Evolutionary conservation across 1,140 invertebrate species (phyloP), one percentile per base, ranked within the genome.

Genomic region (Acromyrmex charruanus): DNA sequence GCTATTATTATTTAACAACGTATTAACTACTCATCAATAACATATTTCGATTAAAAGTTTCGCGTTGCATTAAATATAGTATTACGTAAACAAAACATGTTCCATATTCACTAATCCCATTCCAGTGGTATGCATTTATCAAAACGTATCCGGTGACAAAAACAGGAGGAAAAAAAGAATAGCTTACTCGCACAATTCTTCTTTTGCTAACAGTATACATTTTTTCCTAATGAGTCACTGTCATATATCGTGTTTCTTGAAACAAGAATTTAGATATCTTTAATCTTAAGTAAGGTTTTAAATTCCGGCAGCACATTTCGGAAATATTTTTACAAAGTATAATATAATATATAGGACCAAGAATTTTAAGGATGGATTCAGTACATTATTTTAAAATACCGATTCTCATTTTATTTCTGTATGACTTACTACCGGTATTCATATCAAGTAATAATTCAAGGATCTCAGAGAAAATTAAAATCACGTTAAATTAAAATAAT

Each of bases 1-100:
- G 28, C 31, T 77, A 39, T 77, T 77, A 77, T 77, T 77, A 77
- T 59, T 59, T 75, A 75, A 2, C 72, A 35, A n/a, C 53, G 53
- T 35, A 61, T 10, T 25, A 7, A 61, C 21, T 61, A 18, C 3
- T 77, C 16, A 28, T 72, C 44, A 18, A 18, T 77, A 18, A 7
- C 10, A 25, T 61, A 18, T 61, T 25, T 14, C 21, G 3, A 77
- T 61, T 77, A 6, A 44, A 61, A 35, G 2, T 61, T 77, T 39
- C 4, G 9, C 31, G 18, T 59, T 21, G 16, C n/a, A 6, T 16
- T 25, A 61, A 44, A 12, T 44, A 21, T 21, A 21, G 21, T 21
- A 59, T 75, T 59, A 25, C n/a, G 14, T 59, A 59, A 75, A 75
- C 35, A 44, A 39, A 77, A 61, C 39, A 31, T 21, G 7, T 21